Evolutionary conservation across 2,888 invertebrate species (phyloP).

Genomic region (Plagodis dolabraria): DNA sequence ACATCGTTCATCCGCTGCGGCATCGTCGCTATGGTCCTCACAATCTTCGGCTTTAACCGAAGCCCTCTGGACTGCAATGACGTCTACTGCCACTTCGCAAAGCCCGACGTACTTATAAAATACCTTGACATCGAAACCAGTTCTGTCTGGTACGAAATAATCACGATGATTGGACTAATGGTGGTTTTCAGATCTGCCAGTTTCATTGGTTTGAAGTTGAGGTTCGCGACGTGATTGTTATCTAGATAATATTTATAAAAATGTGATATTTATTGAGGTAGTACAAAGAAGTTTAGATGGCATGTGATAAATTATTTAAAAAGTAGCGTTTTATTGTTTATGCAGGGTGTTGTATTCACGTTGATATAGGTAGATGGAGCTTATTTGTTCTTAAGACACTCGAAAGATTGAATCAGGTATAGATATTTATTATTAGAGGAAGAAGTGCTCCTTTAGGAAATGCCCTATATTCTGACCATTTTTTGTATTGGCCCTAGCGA

Average conservation of each 20-base stretch:
- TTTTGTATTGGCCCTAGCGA: too few species aligned
- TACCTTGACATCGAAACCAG: conserved; percentile 85
- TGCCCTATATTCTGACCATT: too few species aligned
- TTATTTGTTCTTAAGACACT: too few species aligned
- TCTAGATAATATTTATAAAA: conserved; percentile 13
- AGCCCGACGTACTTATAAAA: conserved; percentile 86
- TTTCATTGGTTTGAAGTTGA: conserved; percentile 84
- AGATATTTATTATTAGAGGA: too few species aligned
- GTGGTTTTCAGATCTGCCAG: conserved; percentile 83
- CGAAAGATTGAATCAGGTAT: too few species aligned
- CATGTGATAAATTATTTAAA: conserved; percentile 29
- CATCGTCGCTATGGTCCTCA: conserved; percentile 86
- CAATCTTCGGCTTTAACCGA: conserved; percentile 87
- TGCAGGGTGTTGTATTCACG: conserved; percentile 1
- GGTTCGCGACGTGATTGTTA: conserved; percentile 76
- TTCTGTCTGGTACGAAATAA: conserved; percentile 85
- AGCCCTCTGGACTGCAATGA: conserved; percentile 83
- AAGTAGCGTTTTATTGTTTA: conserved; percentile 6
- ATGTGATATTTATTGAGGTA: conserved; percentile 37
- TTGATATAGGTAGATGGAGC: neutral
- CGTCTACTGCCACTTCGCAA: conserved; percentile 87
- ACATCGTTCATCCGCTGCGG: conserved; percentile 88
- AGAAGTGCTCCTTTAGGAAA: too few species aligned
- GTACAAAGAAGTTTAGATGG: conserved; percentile 32
- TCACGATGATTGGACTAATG: conserved; percentile 79